phyloP scores from a whole-genome alignment of 2,797 vertebrate species.

The Crenichthys baileyi region DNA sequence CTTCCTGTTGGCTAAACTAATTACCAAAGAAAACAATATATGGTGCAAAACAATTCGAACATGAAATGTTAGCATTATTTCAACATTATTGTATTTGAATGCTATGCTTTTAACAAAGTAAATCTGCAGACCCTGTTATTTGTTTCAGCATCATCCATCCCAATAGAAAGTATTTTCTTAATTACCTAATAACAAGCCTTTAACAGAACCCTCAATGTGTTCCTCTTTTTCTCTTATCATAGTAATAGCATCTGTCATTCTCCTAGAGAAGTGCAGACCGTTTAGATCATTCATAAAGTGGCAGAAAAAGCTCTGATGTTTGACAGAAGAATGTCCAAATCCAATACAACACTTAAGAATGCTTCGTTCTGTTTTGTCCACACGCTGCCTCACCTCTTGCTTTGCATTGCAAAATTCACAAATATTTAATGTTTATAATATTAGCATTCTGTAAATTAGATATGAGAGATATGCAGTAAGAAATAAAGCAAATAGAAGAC shows the following conservation, averaged over 20 bases:
- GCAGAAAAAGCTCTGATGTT: constrained; percentile 57
- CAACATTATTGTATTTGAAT: constrained; percentile 11
- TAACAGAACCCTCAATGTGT: constrained; percentile 14
- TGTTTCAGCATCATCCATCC: constrained; percentile 23
- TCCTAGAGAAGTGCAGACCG: constrained; percentile 25
- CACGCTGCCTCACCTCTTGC: constrained; percentile 76
- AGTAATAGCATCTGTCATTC: constrained; percentile 33
- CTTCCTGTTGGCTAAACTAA: neutral
- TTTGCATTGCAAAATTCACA: constrained; percentile 48
- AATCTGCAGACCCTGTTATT: constrained; percentile 27
- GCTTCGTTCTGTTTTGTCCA: constrained; percentile 82
- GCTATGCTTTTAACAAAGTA: neutral
- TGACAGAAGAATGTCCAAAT: constrained; percentile 68
- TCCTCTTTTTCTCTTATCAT: constrained; percentile 19
- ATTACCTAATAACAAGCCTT: constrained; percentile 3
- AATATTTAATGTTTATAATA: neutral
- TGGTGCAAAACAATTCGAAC: neutral
- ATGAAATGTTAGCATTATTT: constrained; percentile 12
- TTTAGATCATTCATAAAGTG: constrained; percentile 42
- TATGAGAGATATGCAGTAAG: neutral
- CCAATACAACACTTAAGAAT: constrained; percentile 67
- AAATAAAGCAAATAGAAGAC: neutral
- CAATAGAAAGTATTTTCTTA: constrained; percentile 12
- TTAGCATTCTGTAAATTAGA: constrained; percentile 31
- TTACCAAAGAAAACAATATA: neutral